A percentile compares a stretch with the other conserved stretches of the same genome.
phyloP scores from a whole-genome alignment of 2,797 vertebrate genomes.

The Chelonia mydas region DNA sequence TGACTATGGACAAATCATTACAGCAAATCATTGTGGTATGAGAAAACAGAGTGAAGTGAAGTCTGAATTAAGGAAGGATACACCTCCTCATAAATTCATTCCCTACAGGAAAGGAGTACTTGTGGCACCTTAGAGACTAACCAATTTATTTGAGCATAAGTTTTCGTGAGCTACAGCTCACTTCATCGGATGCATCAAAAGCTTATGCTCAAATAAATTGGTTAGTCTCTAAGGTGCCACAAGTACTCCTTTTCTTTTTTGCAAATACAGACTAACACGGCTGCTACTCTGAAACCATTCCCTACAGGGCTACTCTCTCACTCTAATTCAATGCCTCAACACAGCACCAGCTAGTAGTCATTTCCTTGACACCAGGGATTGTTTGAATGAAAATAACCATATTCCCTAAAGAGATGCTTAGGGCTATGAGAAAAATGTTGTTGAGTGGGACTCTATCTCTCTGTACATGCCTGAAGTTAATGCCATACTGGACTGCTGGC shows the following conservation, averaged over 20 bases:
- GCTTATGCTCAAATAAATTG: too few species aligned
- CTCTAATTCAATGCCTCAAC: background rate
- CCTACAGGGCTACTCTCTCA: background rate
- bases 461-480: background rate
- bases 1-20: background rate
- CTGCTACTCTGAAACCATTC: background rate
- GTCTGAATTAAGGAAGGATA: background rate
- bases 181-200: too few species aligned
- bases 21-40: background rate
- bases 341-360: background rate
- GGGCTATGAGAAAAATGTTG: background rate
- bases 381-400: constrained; percentile 34
- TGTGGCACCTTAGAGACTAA: too few species aligned
- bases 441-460: background rate
- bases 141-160: too few species aligned
- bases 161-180: too few species aligned
- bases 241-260: too few species aligned
- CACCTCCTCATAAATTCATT: background rate
- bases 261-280: too few species aligned
- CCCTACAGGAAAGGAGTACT: background rate
- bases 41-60: background rate
- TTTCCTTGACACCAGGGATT: background rate
- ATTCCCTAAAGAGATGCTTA: background rate
- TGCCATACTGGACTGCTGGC: background rate
- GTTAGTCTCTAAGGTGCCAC: too few species aligned